A percentile compares a stretch with the other conserved stretches of the same genome.
phyloP scores from a whole-genome alignment of 2,888 invertebrate species.

The Hedya salicella region DNA sequence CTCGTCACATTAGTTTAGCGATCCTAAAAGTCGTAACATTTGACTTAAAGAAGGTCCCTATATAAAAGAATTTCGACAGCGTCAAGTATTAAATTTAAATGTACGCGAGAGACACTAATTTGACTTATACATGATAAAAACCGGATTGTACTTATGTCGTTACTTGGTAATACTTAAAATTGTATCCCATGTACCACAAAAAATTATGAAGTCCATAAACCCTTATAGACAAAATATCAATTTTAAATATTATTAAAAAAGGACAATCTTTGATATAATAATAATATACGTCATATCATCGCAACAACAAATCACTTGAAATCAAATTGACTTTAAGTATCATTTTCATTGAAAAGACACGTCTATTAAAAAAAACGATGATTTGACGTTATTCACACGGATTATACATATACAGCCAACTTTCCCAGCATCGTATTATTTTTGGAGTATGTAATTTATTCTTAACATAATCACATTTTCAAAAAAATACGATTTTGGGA shows the following conservation, averaged over 20 bases:
- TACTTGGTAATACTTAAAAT: slow-evolving; percentile 8
- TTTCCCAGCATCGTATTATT: slow-evolving; percentile 5
- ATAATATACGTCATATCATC: too few species aligned
- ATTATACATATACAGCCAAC: background rate
- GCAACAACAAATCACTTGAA: too few species aligned
- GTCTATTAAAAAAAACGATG: slow-evolving; percentile 1
- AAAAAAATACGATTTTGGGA: too few species aligned
- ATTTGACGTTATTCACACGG: slow-evolving; percentile 9
- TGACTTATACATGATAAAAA: slow-evolving; percentile 1
- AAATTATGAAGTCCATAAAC: background rate
- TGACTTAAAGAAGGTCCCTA: too few species aligned
- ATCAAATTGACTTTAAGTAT: too few species aligned
- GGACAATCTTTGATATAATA: too few species aligned
- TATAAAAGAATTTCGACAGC: too few species aligned
- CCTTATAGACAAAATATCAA: background rate
- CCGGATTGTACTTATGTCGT: slow-evolving; percentile 1
- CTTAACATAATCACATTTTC: background rate
- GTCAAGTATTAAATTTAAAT: background rate
- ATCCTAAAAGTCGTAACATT: too few species aligned
- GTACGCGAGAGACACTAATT: slow-evolving; percentile 36
- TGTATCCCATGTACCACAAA: background rate
- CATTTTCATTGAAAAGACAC: background rate
- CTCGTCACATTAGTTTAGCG: too few species aligned
- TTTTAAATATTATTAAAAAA: slow-evolving; percentile 13
- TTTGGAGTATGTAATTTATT: slow-evolving; percentile 12